Evolutionary conservation across 2,113 vertebrate species (phyloP).

Genomic region (Nymphicus hollandicus): DNA sequence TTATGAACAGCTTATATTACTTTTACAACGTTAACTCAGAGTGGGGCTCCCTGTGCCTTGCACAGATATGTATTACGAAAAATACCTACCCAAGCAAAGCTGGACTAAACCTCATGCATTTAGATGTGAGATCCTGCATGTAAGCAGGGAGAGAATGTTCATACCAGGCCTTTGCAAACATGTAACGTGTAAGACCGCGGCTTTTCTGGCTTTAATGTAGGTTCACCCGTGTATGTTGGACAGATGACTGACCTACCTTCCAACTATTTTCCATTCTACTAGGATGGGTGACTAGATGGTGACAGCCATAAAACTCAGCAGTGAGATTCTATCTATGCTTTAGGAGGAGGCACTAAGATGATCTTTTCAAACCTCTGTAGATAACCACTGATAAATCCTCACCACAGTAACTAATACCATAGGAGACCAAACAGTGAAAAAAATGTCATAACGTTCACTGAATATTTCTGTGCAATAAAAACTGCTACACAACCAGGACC

Average conservation of each 20-base stretch:
- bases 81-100: background rate
- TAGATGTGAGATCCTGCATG: background rate
- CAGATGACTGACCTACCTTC: background rate
- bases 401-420: accelerated
- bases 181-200: accelerated
- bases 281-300: background rate
- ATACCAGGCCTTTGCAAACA: background rate
- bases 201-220: background rate
- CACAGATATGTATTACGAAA: accelerated
- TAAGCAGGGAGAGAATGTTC: background rate
- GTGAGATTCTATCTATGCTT: background rate
- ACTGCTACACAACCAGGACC: background rate
- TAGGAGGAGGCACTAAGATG: background rate
- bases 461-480: background rate
- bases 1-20: background rate
- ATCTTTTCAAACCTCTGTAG: background rate
- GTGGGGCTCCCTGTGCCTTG: background rate
- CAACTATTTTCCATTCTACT: background rate
- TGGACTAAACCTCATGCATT: background rate
- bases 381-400: background rate
- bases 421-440: background rate
- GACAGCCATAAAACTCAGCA: background rate
- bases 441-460: background rate
- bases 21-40: background rate
- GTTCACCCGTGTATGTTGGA: background rate